Evolutionary conservation across 2,113 vertebrate species (phyloP).

Genomic region (Sphaerodactylus townsendi): DNA sequence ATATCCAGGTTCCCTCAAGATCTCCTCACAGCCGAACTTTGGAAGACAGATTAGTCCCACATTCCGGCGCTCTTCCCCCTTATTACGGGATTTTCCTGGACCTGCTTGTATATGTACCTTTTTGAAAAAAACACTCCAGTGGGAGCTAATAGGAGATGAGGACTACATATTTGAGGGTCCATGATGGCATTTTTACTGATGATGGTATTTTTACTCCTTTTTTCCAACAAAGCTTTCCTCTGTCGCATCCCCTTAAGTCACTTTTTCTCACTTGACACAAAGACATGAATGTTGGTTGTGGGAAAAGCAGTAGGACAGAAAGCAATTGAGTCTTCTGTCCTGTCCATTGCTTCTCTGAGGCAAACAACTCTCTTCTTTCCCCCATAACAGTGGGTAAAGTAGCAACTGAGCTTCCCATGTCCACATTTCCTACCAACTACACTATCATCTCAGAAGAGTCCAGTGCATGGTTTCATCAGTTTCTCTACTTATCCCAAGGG

Average conservation of each 20-base stretch:
- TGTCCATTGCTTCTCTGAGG: neutral
- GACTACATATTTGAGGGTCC: no score
- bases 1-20: no score
- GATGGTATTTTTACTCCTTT: neutral
- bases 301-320: neutral
- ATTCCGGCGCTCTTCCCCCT: no score
- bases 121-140: no score
- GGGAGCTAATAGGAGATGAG: no score
- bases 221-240: neutral
- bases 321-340: neutral
- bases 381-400: neutral
- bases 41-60: no score
- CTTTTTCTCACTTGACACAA: neutral
- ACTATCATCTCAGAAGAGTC: neutral
- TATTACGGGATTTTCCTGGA: no score
- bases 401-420: neutral
- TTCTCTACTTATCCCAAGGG: neutral
- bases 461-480: neutral
- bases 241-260: neutral
- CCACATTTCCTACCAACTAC: neutral
- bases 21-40: no score
- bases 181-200: no score
- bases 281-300: neutral
- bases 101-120: no score
- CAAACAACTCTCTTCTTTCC: neutral